Base-by-base conservation (phyloP, 1,140 invertebrate genomes). In the Cydia strobilella region DNA sequence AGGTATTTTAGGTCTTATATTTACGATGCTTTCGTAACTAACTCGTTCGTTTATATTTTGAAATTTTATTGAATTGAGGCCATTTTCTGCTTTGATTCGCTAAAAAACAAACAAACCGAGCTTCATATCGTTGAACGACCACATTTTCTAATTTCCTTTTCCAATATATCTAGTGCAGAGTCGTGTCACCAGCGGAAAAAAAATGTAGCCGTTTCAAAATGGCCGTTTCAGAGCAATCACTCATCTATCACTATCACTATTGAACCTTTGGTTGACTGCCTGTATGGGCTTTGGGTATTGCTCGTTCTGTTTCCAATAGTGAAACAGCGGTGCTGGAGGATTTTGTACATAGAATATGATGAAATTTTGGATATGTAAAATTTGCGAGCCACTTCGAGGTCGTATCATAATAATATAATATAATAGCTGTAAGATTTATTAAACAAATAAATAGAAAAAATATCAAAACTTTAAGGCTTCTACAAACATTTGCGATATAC, bases 131-230 rank as follows among this genome's bases (percentile, higher is more conserved):
- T 3, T 23, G 15, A 59, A 9, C n/a, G 20, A 59, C 9, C 18
- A n/a, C 54, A 59, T 59, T 59, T 59, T 59, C 23, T 23, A 59
- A 59, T 59, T 59, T 59, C 54, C 54, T 23, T 59, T 59, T 59
- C 20, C 54, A 59, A 59, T 59, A 59, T 59, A 23, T 23, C 54
- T 59, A 59, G 54, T 59, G 54, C 54, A 23, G 54, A 23, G n/a
- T 59, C 20, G 54, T 18, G 54, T 59, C 54, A 59, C 20, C 20
- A 20, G 54, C 54, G n/a, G 20, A 59, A 23, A 59, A 48, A 51
- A 59, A 23, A 23, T 54, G 20, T 59, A 59, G 54, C 20, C 54
- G 18, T 59, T 59, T 59, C 18, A 59, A 23, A 59, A 59, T 23
- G 5, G 54, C 18, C 54, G 54, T 59, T 59, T n/a, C 54, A 59